Base-by-base conservation (phyloP, 92 coral and sea anemone genomes). In the Ricordea florida region DNA sequence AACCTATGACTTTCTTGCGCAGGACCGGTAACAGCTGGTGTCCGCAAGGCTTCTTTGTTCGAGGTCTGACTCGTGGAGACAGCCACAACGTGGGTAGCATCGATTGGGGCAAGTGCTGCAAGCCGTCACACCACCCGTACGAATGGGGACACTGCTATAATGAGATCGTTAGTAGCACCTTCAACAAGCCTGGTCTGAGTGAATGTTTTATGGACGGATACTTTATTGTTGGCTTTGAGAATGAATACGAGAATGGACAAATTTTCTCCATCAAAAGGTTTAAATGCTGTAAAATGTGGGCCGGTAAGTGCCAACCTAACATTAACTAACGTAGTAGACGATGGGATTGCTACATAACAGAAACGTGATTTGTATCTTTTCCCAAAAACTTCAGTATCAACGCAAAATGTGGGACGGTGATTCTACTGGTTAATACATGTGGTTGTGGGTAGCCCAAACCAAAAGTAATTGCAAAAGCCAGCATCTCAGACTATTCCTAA, bases 251-350 rank as follows among this genome's bases (percentile, higher is more conserved):
- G 10, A 64, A 73, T 4, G 71, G 72, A 16, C 35, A 10, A 37
- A 31, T 86, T 35, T 63, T 40, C 47, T 72, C 56, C 41, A 75
- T 86, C 47, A 84, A 80, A 41, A 36, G 40, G 55, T 72, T 86
- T 44, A 86, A 86, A 62, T 86, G 91, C 58, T 86, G 91, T 62
- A 66, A 38, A 24, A 86, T 86, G 83, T 61, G 38, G 32, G 47
- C 85, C 7, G 38, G 89, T 77, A 22, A 35, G 63, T n/a, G n/a
- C n/a, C n/a, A n/a, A n/a, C n/a, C n/a, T n/a, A n/a, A n/a, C n/a
- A n/a, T n/a, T n/a, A n/a, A n/a, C n/a, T n/a, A n/a, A n/a, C n/a
- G n/a, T n/a, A n/a, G n/a, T n/a, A n/a, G n/a, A n/a, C n/a, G n/a
- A n/a, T n/a, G n/a, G n/a, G n/a, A n/a, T n/a, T n/a, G n/a, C n/a